These are phyloP conservation scores for Sarcophaga rosellei DNA, from an alignment of 2,888 invertebrate species.

Conservation along the genomic window DNA sequence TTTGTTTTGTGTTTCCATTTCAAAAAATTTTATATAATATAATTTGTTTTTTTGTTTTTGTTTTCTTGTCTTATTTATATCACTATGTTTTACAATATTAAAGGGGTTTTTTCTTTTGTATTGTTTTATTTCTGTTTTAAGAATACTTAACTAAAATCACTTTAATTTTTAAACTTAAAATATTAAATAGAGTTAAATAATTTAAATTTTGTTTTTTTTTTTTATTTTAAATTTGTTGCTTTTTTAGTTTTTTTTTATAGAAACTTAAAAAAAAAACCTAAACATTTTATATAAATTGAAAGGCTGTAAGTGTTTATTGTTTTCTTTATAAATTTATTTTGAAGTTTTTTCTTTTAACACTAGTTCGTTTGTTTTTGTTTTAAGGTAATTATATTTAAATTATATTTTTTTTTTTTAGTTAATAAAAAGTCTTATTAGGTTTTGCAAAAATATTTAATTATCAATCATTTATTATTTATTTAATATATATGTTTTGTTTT, in stretches of 20 bases:
- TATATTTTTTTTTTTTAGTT: neutral
- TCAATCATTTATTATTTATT: constrained; percentile 9
- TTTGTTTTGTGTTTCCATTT: constrained; percentile 41
- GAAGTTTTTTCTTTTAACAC: too few relatives aligned
- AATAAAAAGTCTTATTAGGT: constrained; percentile 30
- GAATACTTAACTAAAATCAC: neutral
- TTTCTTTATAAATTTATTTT: neutral
- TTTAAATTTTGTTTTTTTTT: too few relatives aligned
- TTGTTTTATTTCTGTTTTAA: constrained; percentile 12
- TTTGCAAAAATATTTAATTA: neutral
- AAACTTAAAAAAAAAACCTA: too few relatives aligned
- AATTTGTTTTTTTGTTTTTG: constrained; percentile 39
- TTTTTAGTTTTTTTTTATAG: too few relatives aligned
- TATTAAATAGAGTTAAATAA: neutral
- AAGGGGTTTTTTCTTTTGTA: constrained; percentile 32
- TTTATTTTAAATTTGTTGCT: too few relatives aligned
- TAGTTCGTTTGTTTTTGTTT: too few relatives aligned
- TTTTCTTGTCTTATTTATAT: constrained; percentile 65
- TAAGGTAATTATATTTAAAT: neutral
- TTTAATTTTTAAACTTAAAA: neutral
- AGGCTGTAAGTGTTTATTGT: neutral
- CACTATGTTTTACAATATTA: constrained; percentile 58
- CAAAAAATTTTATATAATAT: constrained; percentile 44
- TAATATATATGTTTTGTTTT: neutral
- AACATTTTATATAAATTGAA: too few relatives aligned